A percentile compares a stretch with the other conserved stretches of the same genome.
Conservation (phyloP, 2,888 invertebrate genomes). For the Nipponacmea schrenckii region DNA sequence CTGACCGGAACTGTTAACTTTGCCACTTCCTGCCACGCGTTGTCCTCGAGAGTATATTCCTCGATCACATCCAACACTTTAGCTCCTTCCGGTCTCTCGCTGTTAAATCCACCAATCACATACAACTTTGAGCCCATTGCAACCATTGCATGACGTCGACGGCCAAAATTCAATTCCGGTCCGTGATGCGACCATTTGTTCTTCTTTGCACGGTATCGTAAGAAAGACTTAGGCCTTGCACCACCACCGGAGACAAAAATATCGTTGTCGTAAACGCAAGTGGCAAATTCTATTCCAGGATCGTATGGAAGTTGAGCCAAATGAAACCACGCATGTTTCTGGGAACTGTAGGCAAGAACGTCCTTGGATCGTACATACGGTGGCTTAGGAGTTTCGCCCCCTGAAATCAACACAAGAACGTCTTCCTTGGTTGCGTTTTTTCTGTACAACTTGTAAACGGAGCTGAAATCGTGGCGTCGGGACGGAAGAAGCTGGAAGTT, state of each 20-base stretch:
- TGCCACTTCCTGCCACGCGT: constrained; percentile 46
- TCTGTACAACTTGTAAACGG: constrained; percentile 42
- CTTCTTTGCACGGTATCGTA: constrained; percentile 49
- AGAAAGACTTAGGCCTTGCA: constrained; percentile 45
- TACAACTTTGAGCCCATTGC: constrained; percentile 51
- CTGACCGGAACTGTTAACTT: constrained; percentile 50
- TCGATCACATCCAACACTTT: constrained; percentile 50
- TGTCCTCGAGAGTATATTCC: constrained; percentile 50
- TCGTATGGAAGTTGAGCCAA: constrained; percentile 51
- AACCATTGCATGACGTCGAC: constrained; percentile 55
- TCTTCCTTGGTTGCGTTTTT: constrained; percentile 45
- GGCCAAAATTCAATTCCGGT: constrained; percentile 47
- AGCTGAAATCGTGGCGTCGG: constrained; percentile 50
- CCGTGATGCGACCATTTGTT: constrained; percentile 53
- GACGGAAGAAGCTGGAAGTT: constrained; percentile 53
- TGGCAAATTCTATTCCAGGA: constrained; percentile 56
- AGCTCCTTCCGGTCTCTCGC: constrained; percentile 47
- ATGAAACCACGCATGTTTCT: constrained; percentile 48
- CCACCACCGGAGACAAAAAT: constrained; percentile 56
- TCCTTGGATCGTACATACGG: constrained; percentile 52
- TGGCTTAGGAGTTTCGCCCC: constrained; percentile 51
- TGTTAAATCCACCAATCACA: constrained; percentile 56
- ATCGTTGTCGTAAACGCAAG: constrained; percentile 54
- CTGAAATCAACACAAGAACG: constrained; percentile 52
- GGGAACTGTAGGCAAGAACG: constrained; percentile 52